Evolutionary conservation across 2,113 vertebrate species (phyloP).

Genomic region (Mormyrus lacerda): DNA sequence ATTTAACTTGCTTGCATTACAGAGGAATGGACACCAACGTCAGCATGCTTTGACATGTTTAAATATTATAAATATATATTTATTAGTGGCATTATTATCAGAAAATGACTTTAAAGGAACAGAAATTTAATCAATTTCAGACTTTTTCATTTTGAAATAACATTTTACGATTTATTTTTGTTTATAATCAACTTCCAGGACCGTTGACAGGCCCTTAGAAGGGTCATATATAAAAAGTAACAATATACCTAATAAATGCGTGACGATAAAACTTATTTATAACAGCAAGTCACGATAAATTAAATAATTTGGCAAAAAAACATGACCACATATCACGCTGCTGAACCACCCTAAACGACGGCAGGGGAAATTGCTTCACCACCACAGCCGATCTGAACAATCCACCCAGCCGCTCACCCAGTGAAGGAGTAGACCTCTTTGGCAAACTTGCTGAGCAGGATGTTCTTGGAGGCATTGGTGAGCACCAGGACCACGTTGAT

Average conservation of each 20-base stretch:
- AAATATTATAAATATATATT: background rate
- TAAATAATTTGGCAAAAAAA: background rate
- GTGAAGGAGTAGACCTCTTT: constrained; percentile 92
- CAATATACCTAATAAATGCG: background rate
- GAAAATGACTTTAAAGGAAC: background rate
- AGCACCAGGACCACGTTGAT: constrained; percentile 95
- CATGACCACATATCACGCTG: background rate
- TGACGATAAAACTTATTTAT: background rate
- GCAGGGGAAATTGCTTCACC: background rate
- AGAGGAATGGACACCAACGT: background rate
- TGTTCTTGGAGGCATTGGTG: constrained; percentile 80
- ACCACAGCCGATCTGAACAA: background rate
- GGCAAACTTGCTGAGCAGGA: constrained; percentile 90
- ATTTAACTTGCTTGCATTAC: background rate
- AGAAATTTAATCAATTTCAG: background rate
- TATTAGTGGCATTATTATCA: background rate
- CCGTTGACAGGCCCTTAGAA: background rate
- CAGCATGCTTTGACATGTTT: background rate
- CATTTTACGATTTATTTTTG: background rate
- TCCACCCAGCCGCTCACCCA: constrained; percentile 57
- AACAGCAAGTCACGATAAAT: background rate
- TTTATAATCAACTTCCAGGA: background rate
- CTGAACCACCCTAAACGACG: background rate
- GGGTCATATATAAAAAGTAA: background rate
- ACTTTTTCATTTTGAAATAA: background rate